Base-by-base conservation (phyloP, 1,140 invertebrate genomes). In the Zaprionus kolodkinae region DNA sequence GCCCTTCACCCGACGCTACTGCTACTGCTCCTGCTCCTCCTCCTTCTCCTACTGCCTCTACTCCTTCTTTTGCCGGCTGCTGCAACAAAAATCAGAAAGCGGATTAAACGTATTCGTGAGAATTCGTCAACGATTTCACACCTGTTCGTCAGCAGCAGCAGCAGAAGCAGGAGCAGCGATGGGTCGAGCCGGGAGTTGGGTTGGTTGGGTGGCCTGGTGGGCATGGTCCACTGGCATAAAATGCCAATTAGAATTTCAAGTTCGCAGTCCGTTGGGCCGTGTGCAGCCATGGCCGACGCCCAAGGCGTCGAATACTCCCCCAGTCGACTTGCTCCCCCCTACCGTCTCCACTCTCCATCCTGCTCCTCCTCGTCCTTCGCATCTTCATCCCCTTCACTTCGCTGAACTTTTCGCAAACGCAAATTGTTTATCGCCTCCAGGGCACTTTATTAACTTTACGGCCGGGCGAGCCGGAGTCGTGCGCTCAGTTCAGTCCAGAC, bases 41-140 rank as follows among this genome's bases (percentile, higher is more conserved):
- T 21, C 21, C 33, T 27, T 17, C 25, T 21, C 35, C 45, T 12
- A 12, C 15, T n/a, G 12, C 11, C 4, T 33, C 11, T 13, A 25
- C n/a, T 21, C 4, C 15, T 25, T 12, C 12, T 21, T 21, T 21
- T 13, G 48, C 21, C 27, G 33, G 15, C 13, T 48, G 67, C 59
- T 70, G 59, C 67, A 43, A 63, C 82, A 87, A 89, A 88, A 88
- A 88, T 88, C 85, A 79, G 81, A 88, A 88, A 88, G 85, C 85
- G 85, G 85, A 88, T 88, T 88, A 88, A 88, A 89, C 81, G 84
- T 88, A 89, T 85, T 85, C 85, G 85, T 88, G 85, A 89, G 85
- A 88, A 88, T 85, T 88, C 85, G 78, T 84, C 85, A 88, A 85
- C 85, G 85, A 84, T 85, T 89, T 85, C 85, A 81, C 85, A 88